Conservation (phyloP, 2,113 vertebrate species). For the Zosterops borbonicus region DNA sequence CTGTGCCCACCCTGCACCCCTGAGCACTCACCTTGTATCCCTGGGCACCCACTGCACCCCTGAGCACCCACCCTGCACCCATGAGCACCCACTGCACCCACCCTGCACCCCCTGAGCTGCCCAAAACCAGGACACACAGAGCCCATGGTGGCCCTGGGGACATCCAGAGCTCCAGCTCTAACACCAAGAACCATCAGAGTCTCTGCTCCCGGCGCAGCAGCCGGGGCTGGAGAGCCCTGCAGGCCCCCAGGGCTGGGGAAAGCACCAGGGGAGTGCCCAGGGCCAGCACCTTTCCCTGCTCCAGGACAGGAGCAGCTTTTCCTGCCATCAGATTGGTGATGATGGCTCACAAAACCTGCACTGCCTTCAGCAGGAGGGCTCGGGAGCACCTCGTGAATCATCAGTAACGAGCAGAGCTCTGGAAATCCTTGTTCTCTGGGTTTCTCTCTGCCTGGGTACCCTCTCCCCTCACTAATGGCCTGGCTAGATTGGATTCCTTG, state of each 20-base stretch:
- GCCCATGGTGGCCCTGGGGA: not conserved
- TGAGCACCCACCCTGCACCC: not conserved
- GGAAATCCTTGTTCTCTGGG: not conserved
- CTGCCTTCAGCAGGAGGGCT: not conserved
- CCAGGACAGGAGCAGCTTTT: accelerated
- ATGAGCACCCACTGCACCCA: not conserved
- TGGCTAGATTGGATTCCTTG: constrained; percentile 7
- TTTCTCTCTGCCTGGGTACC: not conserved
- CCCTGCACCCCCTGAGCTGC: not conserved
- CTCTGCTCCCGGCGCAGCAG: not conserved
- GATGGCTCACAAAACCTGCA: not conserved
- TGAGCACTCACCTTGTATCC: too few species aligned
- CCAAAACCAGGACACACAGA: accelerated
- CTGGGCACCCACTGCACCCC: too few species aligned
- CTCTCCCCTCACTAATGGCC: not conserved
- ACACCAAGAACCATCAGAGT: accelerated
- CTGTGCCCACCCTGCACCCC: too few species aligned
- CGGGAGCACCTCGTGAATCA: not conserved
- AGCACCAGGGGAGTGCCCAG: accelerated
- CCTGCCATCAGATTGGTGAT: accelerated
- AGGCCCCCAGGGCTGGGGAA: not conserved
- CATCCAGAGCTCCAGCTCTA: not conserved
- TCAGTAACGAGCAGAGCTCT: not conserved
- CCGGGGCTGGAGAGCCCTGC: accelerated
- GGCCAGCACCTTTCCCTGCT: too few species aligned